Evolutionary conservation across 2,797 vertebrate species (phyloP), one percentile per base, ranked within the genome.

Genomic region (Smutsia gigantea): DNA sequence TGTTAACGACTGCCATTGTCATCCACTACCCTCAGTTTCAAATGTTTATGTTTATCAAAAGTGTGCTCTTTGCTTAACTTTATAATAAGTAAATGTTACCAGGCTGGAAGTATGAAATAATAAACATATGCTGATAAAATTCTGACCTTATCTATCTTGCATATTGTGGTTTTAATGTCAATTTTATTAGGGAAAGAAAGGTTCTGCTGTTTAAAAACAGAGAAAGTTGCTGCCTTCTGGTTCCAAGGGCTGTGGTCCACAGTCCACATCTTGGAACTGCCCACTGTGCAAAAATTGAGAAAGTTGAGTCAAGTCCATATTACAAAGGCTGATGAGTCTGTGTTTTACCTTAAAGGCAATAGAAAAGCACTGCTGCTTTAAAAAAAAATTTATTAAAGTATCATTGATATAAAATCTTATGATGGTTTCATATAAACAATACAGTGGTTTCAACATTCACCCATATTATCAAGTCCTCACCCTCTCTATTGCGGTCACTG

Each of bases 41-140:
- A 89, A 87, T 57, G 27, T 87, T 66, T 81, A n/a, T 83, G 37
- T 87, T 86, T 78, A 81, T 77, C 72, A 81, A 66, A 89, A 78
- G 13, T 77, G 61, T 94, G 39, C 42, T 71, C 19, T 83, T 89
- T 59, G 39, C 74, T 89, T 74, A 87, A 79, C 39, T 85, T 78
- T 61, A 57, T 63, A 42, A 82, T 55, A 71, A 69, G 55, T 59
- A 88, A 79, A 69, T 86, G 49, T 29, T 95, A 61, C 29, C 72
- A 96, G 86, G n/a, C 14, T 78, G 11, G 92, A 10, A 59, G 10
- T 39, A 49, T 66, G 84, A 81, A 90, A 78, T 93, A 82, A 86
- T 91, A 82, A 86, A 91, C 15, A 25, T 66, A 87, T 49, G 23
- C 53, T 68, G 39, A 77, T 68, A 87, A 91, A 82, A 93, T 68